Conservation (phyloP, 2,888 invertebrate species). For the Nomada fabriciana region DNA sequence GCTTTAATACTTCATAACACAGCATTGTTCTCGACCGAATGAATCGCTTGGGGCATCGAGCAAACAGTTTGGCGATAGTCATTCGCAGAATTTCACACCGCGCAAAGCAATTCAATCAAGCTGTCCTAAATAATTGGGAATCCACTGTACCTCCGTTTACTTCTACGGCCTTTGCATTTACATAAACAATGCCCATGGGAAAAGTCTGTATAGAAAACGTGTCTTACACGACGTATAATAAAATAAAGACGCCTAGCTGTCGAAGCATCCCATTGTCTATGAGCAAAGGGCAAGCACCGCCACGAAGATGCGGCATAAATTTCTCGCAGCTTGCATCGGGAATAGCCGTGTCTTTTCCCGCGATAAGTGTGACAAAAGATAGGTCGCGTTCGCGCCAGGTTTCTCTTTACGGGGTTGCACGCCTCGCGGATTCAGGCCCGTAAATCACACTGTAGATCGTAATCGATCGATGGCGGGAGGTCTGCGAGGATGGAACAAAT, state of each 20-base stretch:
- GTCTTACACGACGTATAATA: neutral
- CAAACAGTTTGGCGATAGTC: neutral
- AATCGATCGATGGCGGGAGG: conserved; percentile 62
- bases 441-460: conserved; percentile 66
- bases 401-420: conserved; percentile 56
- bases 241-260: conserved; percentile 26
- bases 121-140: neutral
- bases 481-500: conserved; percentile 55
- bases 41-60: neutral
- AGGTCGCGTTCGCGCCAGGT: conserved; percentile 39
- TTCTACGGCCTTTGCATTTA: neutral
- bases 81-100: neutral
- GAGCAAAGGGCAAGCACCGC: conserved; percentile 9
- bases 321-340: conserved; percentile 7
- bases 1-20: conserved; percentile 4
- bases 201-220: neutral
- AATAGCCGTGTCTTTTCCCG: conserved; percentile 7
- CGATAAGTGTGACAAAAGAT: conserved; percentile 61
- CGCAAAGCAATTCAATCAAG: neutral
- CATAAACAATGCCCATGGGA: neutral
- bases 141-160: too few relatives aligned
- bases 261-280: neutral
- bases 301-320: conserved; percentile 31
- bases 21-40: neutral
- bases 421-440: conserved; percentile 49